Evolutionary conservation across 2,888 invertebrate genomes (phyloP), one percentile per base, ranked within the genome.

Genomic region (Drosophila cognata): DNA sequence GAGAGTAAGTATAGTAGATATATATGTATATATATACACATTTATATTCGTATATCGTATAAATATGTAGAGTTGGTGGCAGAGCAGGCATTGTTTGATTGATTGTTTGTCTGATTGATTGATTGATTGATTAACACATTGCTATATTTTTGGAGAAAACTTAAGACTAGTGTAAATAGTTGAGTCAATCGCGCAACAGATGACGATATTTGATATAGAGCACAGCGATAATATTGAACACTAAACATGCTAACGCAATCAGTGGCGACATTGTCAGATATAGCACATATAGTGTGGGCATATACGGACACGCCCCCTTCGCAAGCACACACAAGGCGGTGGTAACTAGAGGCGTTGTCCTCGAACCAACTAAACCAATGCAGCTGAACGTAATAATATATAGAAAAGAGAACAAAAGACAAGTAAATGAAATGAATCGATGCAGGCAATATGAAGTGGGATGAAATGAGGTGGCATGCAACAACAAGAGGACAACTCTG

Each of bases 221-320:
- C 72, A 91, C 84, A 71, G 91, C 89, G 62, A 90, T 78, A 62
- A 89, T 90, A 84, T 91, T 91, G 57, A 92, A 89, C 74, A 92
- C 75, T 77, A 92, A 86, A 76, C 92, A 92, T 91, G 92, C 91
- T 67, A 92, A 77, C 71, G 92, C 86, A 79, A 92, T 84, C 84
- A 90, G 84, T 81, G 92, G 90, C 86, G 92, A 92, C 90, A 92
- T 89, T 77, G 92, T 91, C 84, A 92, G 74, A 83, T 91, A 92
- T 63, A 92, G 85, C 77, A 90, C 86, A 88, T 91, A 88, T 66
- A 92, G 72, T 79, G 92, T 90, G 66, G 92, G 92, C 79, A 92
- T 85, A 82, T 91, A 87, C 72, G 92, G 92, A 88, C 86, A 92
- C 88, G 92, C 91, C 87, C 91, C 91, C 87, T 88, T 91, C 75